A percentile compares a stretch with the other conserved stretches of the same genome.
Conservation (phyloP, 2,888 invertebrate genomes). For the Notodonta ziczac region DNA sequence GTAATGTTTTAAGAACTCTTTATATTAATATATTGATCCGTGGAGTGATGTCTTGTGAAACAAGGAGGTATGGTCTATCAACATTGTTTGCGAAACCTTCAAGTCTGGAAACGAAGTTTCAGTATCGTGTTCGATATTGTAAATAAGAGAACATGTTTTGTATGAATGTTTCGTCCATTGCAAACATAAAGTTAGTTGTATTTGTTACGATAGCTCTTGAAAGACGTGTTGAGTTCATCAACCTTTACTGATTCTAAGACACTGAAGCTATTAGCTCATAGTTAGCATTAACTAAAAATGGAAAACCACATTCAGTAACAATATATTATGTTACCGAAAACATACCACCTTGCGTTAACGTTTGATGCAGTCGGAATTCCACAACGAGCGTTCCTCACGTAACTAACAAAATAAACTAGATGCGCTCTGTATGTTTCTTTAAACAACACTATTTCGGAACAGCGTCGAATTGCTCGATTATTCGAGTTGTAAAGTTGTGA, state of each 20-base stretch:
- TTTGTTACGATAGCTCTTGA: no score
- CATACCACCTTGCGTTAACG: neutral
- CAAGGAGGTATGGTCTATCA: no score
- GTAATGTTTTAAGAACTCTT: neutral
- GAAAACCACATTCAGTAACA: neutral
- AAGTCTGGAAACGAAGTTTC: no score
- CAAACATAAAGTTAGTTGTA: no score
- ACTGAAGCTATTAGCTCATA: neutral
- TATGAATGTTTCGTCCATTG: no score
- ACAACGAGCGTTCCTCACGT: slow-evolving; percentile 24
- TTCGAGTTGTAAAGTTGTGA: slow-evolving; percentile 22
- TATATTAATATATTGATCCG: no score
- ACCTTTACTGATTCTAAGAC: no score
- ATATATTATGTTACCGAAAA: neutral
- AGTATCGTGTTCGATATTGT: no score
- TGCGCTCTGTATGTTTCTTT: slow-evolving; percentile 31
- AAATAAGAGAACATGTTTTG: no score
- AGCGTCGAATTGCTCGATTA: slow-evolving; percentile 52
- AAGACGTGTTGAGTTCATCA: no score
- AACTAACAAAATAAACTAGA: slow-evolving; percentile 36
- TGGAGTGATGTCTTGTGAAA: no score
- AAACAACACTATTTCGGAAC: slow-evolving; percentile 44
- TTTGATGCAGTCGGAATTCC: neutral
- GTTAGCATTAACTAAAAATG: neutral
- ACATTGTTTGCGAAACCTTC: no score